These are phyloP conservation scores for Oreochromis mossambicus DNA, from an alignment of 2,797 vertebrate species.

Conservation along the genomic window DNA sequence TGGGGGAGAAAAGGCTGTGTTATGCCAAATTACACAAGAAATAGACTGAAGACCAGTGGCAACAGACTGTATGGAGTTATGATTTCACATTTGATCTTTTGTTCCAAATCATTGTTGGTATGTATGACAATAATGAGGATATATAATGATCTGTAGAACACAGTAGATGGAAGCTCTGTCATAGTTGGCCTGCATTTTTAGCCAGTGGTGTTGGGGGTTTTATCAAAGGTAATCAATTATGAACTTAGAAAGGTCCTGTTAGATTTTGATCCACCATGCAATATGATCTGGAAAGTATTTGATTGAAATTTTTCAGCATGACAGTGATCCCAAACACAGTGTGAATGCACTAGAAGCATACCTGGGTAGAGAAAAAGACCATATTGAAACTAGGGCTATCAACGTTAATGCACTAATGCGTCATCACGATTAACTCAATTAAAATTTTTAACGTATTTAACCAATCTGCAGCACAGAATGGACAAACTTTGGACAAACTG, in stretches of 20 bases:
- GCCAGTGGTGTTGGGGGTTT: not conserved
- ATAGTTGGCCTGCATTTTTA: not conserved
- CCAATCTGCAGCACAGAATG: not conserved
- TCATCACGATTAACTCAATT: not conserved
- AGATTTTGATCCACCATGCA: not conserved
- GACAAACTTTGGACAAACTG: not conserved
- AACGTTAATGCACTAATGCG: not conserved
- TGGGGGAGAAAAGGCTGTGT: not conserved
- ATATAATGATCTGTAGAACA: not conserved
- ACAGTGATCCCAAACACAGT: not conserved
- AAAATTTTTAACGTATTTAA: not conserved
- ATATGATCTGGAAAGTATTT: not conserved
- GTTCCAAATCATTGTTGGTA: not conserved
- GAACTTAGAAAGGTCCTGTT: not conserved
- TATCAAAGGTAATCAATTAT: not conserved
- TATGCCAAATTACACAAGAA: not conserved
- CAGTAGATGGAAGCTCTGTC: not conserved
- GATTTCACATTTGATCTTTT: not conserved
- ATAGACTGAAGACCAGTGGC: not conserved
- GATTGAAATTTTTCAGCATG: not conserved
- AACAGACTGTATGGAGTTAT: not conserved
- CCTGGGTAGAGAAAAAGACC: not conserved
- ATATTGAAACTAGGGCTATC: not conserved
- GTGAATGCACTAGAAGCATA: not conserved
- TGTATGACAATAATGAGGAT: not conserved